Base-by-base conservation (phyloP, 2,888 invertebrate species). In the Galeruca laticollis region DNA sequence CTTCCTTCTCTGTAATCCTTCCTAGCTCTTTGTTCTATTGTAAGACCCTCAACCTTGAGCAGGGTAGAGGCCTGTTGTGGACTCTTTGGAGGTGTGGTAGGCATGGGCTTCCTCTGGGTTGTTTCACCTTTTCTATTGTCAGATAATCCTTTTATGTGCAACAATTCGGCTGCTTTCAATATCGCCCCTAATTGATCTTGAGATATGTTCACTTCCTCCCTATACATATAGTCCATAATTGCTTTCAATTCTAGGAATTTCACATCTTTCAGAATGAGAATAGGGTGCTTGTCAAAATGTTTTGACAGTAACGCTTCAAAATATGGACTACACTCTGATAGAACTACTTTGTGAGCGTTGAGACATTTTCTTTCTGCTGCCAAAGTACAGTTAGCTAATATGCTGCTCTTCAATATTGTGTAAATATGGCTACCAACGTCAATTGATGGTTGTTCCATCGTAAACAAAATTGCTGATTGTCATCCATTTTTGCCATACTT, bases 401-500 rank as follows among this genome's bases (percentile, higher is more conserved):
- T 93, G 83, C 95, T 95, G 88, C 94, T 95, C 88, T 95, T 94
- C 82, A 96, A 88, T 81, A 96, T 89, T 82, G 94, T 94, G 88
- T 96, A 88, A 96, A 96, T 82, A 96, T 95, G 81, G 95, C 93
- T 82, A 96, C 94, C 86, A 96, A 88, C 79, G 96, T 96, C 82
- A 94, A 94, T 87, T 96, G 96, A 88, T 96, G 96, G 88, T 96
- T 96, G 88, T 96, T 96, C 96, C 96, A 96, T 86, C 95, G 89
- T 83, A 96, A 88, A 88, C 96, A 96, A 88, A 96, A 96, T 89
- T 96, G 96, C 88, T 96, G 96, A 87, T 95, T 95, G 90, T 94
- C 94, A 86, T 93, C 93, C 93, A 93, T 93, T 84, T 82, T 88
- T 81, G n/a, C n/a, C n/a, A n/a, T n/a, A n/a, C n/a, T n/a, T n/a